Conservation (phyloP, 2,797 vertebrate species). For the Meriones psammophilus region DNA sequence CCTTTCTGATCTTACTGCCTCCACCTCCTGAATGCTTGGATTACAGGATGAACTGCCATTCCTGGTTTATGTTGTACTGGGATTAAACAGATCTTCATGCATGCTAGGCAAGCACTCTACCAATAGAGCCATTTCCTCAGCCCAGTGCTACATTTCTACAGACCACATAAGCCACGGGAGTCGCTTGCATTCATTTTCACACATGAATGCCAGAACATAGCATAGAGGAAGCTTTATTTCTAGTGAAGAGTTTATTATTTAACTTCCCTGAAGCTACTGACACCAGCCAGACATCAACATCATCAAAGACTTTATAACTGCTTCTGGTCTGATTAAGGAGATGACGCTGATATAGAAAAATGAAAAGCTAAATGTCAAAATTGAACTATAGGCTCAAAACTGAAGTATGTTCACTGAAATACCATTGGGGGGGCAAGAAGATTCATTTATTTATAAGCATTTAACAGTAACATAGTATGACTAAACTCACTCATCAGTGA, state of each 20-base stretch:
- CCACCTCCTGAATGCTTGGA: neutral
- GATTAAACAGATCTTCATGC: neutral
- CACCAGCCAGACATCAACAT: neutral
- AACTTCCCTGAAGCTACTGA: neutral
- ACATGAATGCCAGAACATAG: neutral
- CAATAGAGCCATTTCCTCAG: neutral
- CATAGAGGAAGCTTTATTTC: neutral
- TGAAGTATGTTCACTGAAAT: neutral
- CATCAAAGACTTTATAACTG: neutral
- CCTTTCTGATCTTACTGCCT: neutral
- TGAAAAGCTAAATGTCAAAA: neutral
- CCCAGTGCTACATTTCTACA: neutral
- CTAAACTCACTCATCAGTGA: neutral
- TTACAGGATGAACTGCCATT: neutral
- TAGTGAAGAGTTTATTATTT: neutral
- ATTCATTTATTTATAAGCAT: conserved; percentile 28
- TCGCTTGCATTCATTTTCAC: conserved; percentile 18
- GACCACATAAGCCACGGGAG: neutral
- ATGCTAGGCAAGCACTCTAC: neutral
- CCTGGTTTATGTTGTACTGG: neutral
- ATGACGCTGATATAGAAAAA: neutral
- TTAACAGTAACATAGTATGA: conserved; percentile 11
- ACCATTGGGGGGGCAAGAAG: neutral
- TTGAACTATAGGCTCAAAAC: neutral
- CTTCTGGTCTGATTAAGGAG: neutral